Evolutionary conservation across 2,797 vertebrate genomes (phyloP).

Genomic region (Catostomus latipinnis): DNA sequence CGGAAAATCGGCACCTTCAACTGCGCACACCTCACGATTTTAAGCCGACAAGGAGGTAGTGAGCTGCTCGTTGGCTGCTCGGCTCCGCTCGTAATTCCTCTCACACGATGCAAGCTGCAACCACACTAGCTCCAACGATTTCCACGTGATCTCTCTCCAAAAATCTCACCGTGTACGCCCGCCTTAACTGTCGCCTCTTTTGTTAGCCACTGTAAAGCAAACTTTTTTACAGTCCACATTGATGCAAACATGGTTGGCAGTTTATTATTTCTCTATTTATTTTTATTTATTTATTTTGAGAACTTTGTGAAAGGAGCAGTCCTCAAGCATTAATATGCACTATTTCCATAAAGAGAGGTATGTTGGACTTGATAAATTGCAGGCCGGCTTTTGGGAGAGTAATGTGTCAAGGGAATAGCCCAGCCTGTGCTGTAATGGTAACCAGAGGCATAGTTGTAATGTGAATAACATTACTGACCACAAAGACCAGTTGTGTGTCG

Average conservation of each 20-base stretch:
- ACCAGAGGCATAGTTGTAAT: neutral
- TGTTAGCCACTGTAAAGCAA: neutral
- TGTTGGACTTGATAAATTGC: constrained; percentile 15
- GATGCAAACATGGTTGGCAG: neutral
- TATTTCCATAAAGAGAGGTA: neutral
- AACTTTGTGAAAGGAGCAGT: neutral
- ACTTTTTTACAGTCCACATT: constrained; percentile 14
- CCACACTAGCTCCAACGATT: no score
- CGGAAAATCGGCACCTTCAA: no score
- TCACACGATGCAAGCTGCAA: no score
- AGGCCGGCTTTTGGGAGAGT: constrained; percentile 8
- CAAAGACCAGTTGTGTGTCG: neutral
- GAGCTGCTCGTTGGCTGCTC: no score
- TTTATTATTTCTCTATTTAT: no score
- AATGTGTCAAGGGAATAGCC: neutral
- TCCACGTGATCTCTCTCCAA: no score
- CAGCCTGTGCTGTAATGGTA: constrained; percentile 22
- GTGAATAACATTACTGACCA: constrained; percentile 26
- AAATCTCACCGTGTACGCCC: no score
- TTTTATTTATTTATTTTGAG: neutral
- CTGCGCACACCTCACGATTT: no score
- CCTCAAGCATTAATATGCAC: neutral
- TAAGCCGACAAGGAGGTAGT: no score
- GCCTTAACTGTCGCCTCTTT: neutral
- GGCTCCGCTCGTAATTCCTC: no score